Percentiles rank a stretch among this genome's conserved stretches.
phyloP scores from a whole-genome alignment of 2,888 invertebrate species.

The Argyresthia albistria region DNA sequence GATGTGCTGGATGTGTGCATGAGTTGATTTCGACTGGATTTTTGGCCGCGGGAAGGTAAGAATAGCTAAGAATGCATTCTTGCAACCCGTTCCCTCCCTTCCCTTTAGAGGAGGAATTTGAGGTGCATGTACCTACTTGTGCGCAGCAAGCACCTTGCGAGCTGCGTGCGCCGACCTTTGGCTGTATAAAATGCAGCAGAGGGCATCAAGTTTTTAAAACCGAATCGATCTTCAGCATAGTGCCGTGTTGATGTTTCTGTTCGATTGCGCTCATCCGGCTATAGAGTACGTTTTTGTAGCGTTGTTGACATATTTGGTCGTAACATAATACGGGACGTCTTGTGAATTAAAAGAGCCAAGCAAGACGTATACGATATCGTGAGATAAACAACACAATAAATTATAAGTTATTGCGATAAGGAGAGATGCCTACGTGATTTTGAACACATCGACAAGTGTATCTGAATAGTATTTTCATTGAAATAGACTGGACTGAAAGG shows the following conservation, averaged over 20 bases:
- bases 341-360: not conserved
- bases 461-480: too few species aligned
- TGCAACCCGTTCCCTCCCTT: constrained; percentile 52
- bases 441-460: constrained; percentile 20
- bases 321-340: not conserved
- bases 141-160: constrained; percentile 56
- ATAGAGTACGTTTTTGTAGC: not conserved
- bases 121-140: constrained; percentile 43
- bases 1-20: constrained; percentile 6
- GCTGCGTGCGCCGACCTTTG: constrained; percentile 38
- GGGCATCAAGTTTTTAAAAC: constrained; percentile 7
- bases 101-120: constrained; percentile 48
- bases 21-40: constrained; percentile 12
- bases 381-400: not conserved
- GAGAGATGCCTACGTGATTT: constrained; percentile 52
- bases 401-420: not conserved
- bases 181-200: constrained; percentile 17
- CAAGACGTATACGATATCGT: not conserved
- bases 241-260: not conserved
- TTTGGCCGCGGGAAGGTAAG: constrained; percentile 45
- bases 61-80: constrained; percentile 48
- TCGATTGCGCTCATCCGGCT: not conserved
- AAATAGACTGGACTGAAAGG: too few species aligned
- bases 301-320: constrained; percentile 1
- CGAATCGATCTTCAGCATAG: constrained; percentile 2